Evolutionary conservation across 2,113 vertebrate species (phyloP).

Genomic region (Daubentonia madagascariensis): DNA sequence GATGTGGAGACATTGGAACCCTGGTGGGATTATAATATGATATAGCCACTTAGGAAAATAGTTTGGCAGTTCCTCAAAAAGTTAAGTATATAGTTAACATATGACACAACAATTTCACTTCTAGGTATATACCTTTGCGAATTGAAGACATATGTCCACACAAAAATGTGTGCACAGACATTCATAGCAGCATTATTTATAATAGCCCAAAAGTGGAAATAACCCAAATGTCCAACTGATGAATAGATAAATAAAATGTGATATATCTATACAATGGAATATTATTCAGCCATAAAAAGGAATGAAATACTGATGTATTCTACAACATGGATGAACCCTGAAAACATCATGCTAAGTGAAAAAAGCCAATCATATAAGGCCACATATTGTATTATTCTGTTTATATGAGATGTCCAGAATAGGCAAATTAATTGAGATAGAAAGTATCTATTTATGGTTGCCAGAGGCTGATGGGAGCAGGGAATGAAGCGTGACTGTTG

Average conservation of each 20-base stretch:
- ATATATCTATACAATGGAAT: not conserved
- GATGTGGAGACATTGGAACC: not conserved
- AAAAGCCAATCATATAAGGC: not conserved
- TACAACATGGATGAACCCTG: not conserved
- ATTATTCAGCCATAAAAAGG: not conserved
- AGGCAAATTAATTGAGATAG: not conserved
- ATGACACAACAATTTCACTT: not conserved
- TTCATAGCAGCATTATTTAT: not conserved
- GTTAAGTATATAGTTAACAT: not conserved
- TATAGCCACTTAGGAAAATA: not conserved
- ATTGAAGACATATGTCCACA: not conserved
- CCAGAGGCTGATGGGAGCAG: not conserved
- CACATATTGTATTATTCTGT: not conserved
- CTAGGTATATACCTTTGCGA: not conserved
- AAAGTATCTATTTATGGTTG: not conserved
- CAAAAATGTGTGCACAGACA: not conserved
- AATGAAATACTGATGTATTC: not conserved
- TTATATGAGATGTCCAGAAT: not conserved
- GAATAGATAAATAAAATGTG: not conserved
- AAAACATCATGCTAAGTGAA: not conserved
- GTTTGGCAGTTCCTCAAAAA: not conserved
- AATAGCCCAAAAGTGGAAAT: not conserved
- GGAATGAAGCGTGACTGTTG: not conserved
- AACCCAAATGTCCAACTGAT: not conserved
- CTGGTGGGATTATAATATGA: not conserved